These are phyloP conservation scores for Rhynchonycteris naso DNA, from an alignment of 2,797 vertebrate species.

Conservation along the genomic window DNA sequence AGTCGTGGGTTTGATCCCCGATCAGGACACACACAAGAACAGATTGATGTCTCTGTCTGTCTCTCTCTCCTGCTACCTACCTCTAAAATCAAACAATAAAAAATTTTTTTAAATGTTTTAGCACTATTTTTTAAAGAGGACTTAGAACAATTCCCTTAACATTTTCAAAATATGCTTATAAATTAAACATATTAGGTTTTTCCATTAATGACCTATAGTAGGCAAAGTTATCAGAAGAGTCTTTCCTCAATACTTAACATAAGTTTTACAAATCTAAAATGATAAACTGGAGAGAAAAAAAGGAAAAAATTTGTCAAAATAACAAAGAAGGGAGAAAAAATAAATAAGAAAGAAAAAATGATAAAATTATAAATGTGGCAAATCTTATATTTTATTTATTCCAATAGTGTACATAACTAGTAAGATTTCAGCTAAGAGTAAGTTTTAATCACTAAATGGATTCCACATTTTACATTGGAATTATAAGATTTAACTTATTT, in stretches of 20 bases:
- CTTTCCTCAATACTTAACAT: neutral
- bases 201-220: neutral
- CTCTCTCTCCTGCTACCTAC: too few relatives aligned
- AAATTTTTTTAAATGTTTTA: neutral
- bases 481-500: neutral
- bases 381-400: neutral
- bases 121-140: neutral
- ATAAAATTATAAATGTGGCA: neutral
- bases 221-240: neutral
- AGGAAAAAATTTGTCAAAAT: too few relatives aligned
- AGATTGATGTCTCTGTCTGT: too few relatives aligned
- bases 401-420: neutral
- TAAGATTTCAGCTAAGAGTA: neutral
- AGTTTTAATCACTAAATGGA: neutral
- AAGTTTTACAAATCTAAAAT: neutral
- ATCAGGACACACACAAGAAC: too few relatives aligned
- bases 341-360: neutral
- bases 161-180: constrained; percentile 6
- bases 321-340: too few relatives aligned
- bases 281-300: neutral
- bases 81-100: too few relatives aligned
- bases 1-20: too few relatives aligned
- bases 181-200: neutral
- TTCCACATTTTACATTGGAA: neutral
- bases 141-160: constrained; percentile 11